These are phyloP conservation scores for Siniperca knerii DNA, from an alignment of 2,113 vertebrate species.

Conservation along the genomic window DNA sequence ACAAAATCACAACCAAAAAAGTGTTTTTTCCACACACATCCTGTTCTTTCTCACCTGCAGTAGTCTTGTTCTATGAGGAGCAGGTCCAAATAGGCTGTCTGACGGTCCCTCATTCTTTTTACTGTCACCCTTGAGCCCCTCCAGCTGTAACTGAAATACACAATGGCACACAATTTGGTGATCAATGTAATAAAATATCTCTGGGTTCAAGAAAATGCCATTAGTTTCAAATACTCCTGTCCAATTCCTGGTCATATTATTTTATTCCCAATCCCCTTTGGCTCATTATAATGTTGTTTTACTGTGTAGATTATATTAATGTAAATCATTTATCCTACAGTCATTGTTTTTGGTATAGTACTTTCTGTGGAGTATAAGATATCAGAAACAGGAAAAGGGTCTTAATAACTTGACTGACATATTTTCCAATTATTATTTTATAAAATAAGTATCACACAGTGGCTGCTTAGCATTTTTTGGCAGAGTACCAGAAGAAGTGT, in stretches of 20 bases:
- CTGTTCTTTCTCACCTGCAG: constrained; percentile 81
- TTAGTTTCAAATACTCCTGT: neutral
- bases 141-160: constrained; percentile 85
- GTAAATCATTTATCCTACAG: neutral
- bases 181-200: neutral
- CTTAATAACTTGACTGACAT: neutral
- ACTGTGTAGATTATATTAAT: neutral
- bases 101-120: constrained; percentile 84
- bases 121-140: constrained; percentile 88
- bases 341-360: neutral
- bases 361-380: neutral
- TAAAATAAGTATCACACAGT: neutral
- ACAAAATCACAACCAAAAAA: neutral
- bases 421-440: neutral
- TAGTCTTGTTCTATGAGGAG: constrained; percentile 87
- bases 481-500: too few species aligned
- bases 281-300: neutral
- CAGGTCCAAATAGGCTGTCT: constrained; percentile 80
- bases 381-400: neutral
- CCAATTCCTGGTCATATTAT: neutral
- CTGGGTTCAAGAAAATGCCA: neutral
- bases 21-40: neutral
- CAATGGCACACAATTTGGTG: neutral
- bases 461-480: too few species aligned
- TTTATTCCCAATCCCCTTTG: neutral